Evolutionary conservation across 2,888 invertebrate species (phyloP), one percentile per base, ranked within the genome.

Genomic region (Cactoblastis cactorum): DNA sequence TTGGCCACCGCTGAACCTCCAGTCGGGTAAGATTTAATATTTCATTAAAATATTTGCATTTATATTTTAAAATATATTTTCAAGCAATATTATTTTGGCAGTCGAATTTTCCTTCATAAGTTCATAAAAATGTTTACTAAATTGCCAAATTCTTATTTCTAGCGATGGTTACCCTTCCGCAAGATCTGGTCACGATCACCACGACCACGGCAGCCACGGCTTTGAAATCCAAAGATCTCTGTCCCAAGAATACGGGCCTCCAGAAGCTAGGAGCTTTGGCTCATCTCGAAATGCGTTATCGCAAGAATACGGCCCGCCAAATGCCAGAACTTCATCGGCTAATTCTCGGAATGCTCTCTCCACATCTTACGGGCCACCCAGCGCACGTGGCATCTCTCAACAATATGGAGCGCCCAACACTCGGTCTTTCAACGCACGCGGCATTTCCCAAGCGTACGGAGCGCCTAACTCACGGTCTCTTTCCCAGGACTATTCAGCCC

Each of bases 1-100:
- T 49, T 64, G 0, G 55, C 71, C 0, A 2, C 72, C 11, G 85
- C 84, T 0, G 86, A 86, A 57, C 84, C 86, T 39, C 85, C 86
- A 0, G 72, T 85, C 0, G 74, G 75, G 85, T 86, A 74, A 69
- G 84, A n/a, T 69, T 1, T 11, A 2, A 5, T 35, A 18, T 34
- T 48, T 24, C n/a, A n/a, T n/a, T n/a, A n/a, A n/a, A n/a, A n/a
- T n/a, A n/a, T n/a, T n/a, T n/a, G n/a, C n/a, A n/a, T n/a, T n/a
- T n/a, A n/a, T n/a, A n/a, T n/a, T n/a, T n/a, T n/a, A n/a, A n/a
- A n/a, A n/a, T n/a, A n/a, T n/a, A n/a, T n/a, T n/a, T n/a, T n/a
- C n/a, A n/a, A n/a, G n/a, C n/a, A n/a, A n/a, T n/a, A n/a, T n/a
- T n/a, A n/a, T n/a, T n/a, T n/a, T n/a, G n/a, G n/a, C n/a, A n/a